Base-by-base conservation (phyloP, 2,888 invertebrate genomes). In the Drosophila ustulata region DNA sequence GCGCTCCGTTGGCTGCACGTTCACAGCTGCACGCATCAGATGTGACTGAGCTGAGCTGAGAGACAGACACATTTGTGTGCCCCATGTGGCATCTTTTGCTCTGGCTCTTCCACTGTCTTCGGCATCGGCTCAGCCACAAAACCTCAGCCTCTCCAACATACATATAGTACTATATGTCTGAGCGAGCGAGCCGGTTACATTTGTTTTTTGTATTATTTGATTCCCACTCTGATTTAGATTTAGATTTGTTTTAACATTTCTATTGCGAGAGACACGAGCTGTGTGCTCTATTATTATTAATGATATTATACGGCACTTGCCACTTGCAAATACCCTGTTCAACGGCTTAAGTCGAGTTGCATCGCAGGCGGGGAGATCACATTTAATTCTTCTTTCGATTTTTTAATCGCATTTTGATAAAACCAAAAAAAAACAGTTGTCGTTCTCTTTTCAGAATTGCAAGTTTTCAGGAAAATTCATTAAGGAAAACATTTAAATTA, bases 21-120 rank as follows among this genome's bases (percentile, higher is more conserved):
- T 32, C 71, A 66, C 89, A 50, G 68, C 53, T 78, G 79, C 70
- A 83, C 85, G 89, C 87, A 73, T 78, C 68, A 69, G 49, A 66
- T 81, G 73, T 71, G 71, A 83, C 83, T 83, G 78, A 66, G 3
- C 83, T 83, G 78, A 66, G 3, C 7, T 13, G 8, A 7, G 13
- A 7, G 13, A 3, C 46, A 41, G 68, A 66, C 52, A 50, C 51
- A 56, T 37, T 47, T 37, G 50, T 32, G 43, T 41, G 39, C 34
- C 39, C 41, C 56, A 46, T 57, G 46, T 56, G 55, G 55, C 66
- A 64, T 63, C 55, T 47, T 55, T 18, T 57, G 49, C 45, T 57
- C 23, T 18, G 30, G 18, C 18, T 49, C 32, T 32, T 32, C 30
- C 9, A 45, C 32, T 65, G 62, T 66, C 62, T 66, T 64, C 55